Percentiles rank a stretch among this genome's conserved stretches.
Conservation (phyloP, 2,888 invertebrate genomes). For the Spilosoma lubricipeda region DNA sequence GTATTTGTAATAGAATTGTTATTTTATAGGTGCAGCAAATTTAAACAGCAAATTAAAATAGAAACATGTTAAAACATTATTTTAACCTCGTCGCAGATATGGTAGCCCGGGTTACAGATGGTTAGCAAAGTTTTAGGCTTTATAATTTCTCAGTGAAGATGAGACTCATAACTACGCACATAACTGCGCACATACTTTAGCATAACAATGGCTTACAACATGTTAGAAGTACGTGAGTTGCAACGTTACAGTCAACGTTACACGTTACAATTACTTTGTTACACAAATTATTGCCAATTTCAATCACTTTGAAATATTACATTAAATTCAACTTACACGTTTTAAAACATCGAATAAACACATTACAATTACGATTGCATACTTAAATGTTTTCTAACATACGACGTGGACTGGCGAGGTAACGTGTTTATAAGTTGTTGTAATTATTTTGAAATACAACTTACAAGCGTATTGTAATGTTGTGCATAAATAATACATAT, state of each 20-base stretch:
- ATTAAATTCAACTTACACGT: background rate
- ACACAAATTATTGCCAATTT: slow-evolving; percentile 48
- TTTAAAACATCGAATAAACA: background rate
- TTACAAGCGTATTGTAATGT: background rate
- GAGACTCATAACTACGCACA: background rate
- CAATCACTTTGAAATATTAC: slow-evolving; percentile 30
- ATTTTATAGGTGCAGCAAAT: background rate
- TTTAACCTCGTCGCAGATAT: background rate
- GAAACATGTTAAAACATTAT: too few species aligned
- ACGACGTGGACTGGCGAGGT: background rate
- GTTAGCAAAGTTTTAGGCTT: background rate
- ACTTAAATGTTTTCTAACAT: background rate
- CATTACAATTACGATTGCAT: background rate
- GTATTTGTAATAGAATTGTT: background rate
- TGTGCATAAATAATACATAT: too few species aligned
- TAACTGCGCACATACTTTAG: slow-evolving; percentile 27
- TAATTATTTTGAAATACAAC: background rate
- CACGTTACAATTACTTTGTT: slow-evolving; percentile 10
- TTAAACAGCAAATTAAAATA: too few species aligned
- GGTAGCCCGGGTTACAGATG: background rate
- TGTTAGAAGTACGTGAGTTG: background rate
- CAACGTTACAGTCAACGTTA: slow-evolving; percentile 5
- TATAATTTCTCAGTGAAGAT: background rate
- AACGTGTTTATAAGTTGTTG: background rate
- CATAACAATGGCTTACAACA: slow-evolving; percentile 31